These are phyloP conservation scores for Drosophila varians DNA, from an alignment of 1,140 invertebrate species.

Conservation along the genomic window DNA sequence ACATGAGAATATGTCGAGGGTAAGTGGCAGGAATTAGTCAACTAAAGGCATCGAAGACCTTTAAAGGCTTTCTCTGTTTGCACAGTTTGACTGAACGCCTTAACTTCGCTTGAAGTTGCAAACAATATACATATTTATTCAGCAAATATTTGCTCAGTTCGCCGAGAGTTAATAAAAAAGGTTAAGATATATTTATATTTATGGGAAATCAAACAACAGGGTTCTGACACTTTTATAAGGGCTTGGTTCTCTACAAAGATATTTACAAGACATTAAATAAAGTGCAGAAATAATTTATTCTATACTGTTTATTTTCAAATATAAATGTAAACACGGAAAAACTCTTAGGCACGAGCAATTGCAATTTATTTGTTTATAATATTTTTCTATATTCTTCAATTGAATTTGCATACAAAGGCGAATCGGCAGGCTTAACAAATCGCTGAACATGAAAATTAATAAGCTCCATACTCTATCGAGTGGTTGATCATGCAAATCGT, in stretches of 20 bases:
- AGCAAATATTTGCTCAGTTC: slow-evolving; percentile 63
- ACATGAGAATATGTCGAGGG: slow-evolving; percentile 22
- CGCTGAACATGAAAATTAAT: slow-evolving; percentile 64
- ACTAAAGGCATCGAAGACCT: slow-evolving; percentile 34
- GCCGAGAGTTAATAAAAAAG: slow-evolving; percentile 42
- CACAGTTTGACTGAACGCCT: slow-evolving; percentile 28
- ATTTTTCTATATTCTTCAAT: slow-evolving; percentile 4
- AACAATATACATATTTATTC: slow-evolving; percentile 40
- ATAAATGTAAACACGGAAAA: slow-evolving; percentile 19
- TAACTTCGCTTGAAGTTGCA: slow-evolving; percentile 10
- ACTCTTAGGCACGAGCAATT: slow-evolving; percentile 8
- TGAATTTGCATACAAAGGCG: slow-evolving; percentile 67
- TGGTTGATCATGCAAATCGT: slow-evolving; percentile 71
- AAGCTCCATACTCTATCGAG: slow-evolving; percentile 40
- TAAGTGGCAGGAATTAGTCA: slow-evolving; percentile 38
- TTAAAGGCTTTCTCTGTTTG: slow-evolving; percentile 50
- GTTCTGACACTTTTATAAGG: slow-evolving; percentile 17
- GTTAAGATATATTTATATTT: slow-evolving; percentile 20
- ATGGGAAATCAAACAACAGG: slow-evolving; percentile 18
- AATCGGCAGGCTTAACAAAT: slow-evolving; percentile 30
- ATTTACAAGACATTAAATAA: too few species aligned
- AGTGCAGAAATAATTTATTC: neutral
- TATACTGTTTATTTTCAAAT: neutral
- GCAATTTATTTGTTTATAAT: slow-evolving; percentile 1
- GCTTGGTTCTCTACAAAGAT: too few species aligned